Evolutionary conservation across 2,797 vertebrate species (phyloP).

Genomic region (Ataeniobius toweri): DNA sequence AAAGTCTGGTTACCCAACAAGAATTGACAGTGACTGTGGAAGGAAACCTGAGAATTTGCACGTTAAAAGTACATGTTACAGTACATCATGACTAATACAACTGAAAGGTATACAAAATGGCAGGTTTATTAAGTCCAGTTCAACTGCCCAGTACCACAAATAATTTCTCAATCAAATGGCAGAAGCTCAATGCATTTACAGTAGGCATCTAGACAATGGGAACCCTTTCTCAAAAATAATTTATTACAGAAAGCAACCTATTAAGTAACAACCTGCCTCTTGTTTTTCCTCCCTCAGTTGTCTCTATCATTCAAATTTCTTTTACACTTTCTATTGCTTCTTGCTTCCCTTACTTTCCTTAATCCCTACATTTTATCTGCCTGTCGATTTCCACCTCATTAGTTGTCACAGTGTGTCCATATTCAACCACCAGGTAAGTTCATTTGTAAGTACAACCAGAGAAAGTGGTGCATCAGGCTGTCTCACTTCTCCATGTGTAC

Average conservation of each 20-base stretch:
- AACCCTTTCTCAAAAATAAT: slow-evolving; percentile 68
- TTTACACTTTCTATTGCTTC: slow-evolving; percentile 18
- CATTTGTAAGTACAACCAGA: slow-evolving; percentile 63
- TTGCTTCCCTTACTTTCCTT: slow-evolving; percentile 13
- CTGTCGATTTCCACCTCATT: slow-evolving; percentile 60
- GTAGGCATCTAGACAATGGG: slow-evolving; percentile 52
- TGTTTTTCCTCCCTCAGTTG: slow-evolving; percentile 19
- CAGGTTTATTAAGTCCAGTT: too few species aligned
- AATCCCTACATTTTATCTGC: slow-evolving; percentile 40
- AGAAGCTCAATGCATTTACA: too few species aligned
- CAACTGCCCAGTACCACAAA: too few species aligned
- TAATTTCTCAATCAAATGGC: too few species aligned
- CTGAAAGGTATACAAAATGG: too few species aligned
- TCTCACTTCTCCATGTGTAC: slow-evolving; percentile 56
- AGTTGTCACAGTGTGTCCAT: slow-evolving; percentile 56
- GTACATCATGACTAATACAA: too few species aligned
- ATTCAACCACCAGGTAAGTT: slow-evolving; percentile 54
- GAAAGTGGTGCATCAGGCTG: slow-evolving; percentile 59
- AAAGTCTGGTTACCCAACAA: too few species aligned
- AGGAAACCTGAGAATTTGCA: too few species aligned
- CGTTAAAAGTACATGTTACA: too few species aligned
- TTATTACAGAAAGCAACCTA: slow-evolving; percentile 71
- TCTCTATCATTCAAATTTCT: slow-evolving; percentile 11
- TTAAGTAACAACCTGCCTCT: slow-evolving; percentile 66
- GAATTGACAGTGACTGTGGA: too few species aligned